Conservation (phyloP, 2,888 invertebrate species). For the Temnothorax ravouxi region DNA sequence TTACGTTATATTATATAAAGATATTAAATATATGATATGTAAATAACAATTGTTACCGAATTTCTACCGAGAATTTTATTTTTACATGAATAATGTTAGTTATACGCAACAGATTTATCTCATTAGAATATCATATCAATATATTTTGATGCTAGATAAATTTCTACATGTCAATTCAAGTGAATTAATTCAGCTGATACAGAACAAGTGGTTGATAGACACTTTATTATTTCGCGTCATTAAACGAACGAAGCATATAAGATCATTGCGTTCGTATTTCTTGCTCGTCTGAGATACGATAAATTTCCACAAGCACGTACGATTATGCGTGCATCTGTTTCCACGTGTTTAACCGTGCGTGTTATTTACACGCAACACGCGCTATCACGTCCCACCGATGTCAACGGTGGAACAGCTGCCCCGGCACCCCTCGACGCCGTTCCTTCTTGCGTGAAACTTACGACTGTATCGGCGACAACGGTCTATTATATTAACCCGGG, state of each 20-base stretch:
- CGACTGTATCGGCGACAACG: slow-evolving; percentile 33
- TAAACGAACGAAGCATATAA: neutral
- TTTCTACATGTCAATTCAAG: neutral
- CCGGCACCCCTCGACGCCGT: slow-evolving; percentile 6
- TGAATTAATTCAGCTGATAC: neutral
- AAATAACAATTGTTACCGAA: neutral
- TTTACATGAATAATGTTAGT: neutral
- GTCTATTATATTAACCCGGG: slow-evolving; percentile 68
- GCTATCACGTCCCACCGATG: slow-evolving; percentile 63
- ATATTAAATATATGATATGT: neutral
- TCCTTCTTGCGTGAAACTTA: slow-evolving; percentile 40
- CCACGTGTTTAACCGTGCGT: slow-evolving; percentile 56
- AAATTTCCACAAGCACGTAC: slow-evolving; percentile 47
- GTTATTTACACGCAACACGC: slow-evolving; percentile 29
- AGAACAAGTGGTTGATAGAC: neutral
- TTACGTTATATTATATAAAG: neutral
- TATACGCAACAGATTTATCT: neutral
- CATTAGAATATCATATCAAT: neutral
- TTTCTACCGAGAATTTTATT: neutral
- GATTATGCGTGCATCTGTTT: slow-evolving; percentile 65
- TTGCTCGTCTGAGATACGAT: slow-evolving; percentile 18
- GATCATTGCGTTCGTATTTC: neutral
- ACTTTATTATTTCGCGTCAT: neutral
- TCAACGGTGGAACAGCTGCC: slow-evolving; percentile 63
- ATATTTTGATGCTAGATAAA: neutral